Conservation (phyloP, 2,797 vertebrate species). For the Champsocephalus esox region DNA sequence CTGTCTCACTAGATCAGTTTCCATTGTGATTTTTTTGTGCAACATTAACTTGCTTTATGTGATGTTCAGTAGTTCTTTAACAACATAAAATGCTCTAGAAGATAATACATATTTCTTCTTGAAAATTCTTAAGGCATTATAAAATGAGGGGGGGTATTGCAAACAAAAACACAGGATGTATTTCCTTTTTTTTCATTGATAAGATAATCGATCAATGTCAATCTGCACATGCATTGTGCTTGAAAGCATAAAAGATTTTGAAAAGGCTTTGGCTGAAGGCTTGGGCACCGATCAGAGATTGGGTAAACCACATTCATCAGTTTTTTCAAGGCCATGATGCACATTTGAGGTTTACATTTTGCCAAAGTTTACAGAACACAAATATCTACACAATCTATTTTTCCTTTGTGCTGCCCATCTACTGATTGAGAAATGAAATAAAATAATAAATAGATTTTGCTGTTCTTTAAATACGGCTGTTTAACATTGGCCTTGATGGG, state of each 20-base stretch:
- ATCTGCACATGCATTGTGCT: not conserved
- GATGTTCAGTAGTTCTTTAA: not conserved
- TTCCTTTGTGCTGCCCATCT: not conserved
- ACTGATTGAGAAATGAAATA: not conserved
- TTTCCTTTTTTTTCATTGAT: slow-evolving; percentile 5
- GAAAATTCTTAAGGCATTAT: no score
- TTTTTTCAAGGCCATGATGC: not conserved
- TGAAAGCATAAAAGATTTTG: not conserved
- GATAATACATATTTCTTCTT: no score
- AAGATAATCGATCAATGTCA: not conserved
- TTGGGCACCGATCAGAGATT: not conserved
- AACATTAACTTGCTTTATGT: slow-evolving; percentile 26
- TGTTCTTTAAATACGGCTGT: no score
- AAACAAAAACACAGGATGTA: not conserved
- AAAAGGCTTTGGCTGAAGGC: not conserved
- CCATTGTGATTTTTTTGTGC: slow-evolving; percentile 8
- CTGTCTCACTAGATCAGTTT: slow-evolving; percentile 54
- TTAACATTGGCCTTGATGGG: no score
- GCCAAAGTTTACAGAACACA: not conserved
- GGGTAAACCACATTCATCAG: not conserved
- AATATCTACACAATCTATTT: not conserved
- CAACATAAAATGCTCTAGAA: not conserved
- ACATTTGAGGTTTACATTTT: not conserved
- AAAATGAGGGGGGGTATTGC: not conserved
- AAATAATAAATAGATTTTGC: not conserved